Evolutionary conservation across 2,113 vertebrate genomes (phyloP).

Genomic region (Pleuronectes platessa): DNA sequence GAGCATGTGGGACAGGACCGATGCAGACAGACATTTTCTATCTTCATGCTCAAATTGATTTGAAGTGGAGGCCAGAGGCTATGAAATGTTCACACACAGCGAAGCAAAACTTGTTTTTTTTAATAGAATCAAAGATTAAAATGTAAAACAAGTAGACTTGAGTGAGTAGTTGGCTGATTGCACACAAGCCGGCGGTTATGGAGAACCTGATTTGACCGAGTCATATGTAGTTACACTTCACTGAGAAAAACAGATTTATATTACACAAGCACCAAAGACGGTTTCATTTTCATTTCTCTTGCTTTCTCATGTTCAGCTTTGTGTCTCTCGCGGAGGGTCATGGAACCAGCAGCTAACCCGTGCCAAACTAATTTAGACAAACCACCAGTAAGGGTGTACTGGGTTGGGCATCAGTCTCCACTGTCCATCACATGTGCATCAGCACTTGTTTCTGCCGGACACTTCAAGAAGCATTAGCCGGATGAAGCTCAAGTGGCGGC

Average conservation of each 20-base stretch:
- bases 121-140: too few species aligned
- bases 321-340: neutral
- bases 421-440: slow-evolving; percentile 21
- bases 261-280: neutral
- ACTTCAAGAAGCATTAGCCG: slow-evolving; percentile 52
- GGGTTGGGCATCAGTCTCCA: neutral
- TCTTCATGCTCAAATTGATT: too few species aligned
- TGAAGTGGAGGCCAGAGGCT: too few species aligned
- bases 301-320: slow-evolving; percentile 2
- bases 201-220: neutral
- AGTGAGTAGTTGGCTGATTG: too few species aligned
- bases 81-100: too few species aligned
- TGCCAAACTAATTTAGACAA: neutral
- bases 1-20: too few species aligned
- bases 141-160: too few species aligned
- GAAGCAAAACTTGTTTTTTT: too few species aligned
- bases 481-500: slow-evolving; percentile 52
- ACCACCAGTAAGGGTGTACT: neutral
- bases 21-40: too few species aligned
- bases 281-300: slow-evolving; percentile 37
- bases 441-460: slow-evolving; percentile 1
- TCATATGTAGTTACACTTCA: neutral
- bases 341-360: neutral
- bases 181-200: neutral
- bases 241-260: too few species aligned